Conservation (phyloP, 2,113 vertebrate species). For the Saccopteryx bilineata region DNA sequence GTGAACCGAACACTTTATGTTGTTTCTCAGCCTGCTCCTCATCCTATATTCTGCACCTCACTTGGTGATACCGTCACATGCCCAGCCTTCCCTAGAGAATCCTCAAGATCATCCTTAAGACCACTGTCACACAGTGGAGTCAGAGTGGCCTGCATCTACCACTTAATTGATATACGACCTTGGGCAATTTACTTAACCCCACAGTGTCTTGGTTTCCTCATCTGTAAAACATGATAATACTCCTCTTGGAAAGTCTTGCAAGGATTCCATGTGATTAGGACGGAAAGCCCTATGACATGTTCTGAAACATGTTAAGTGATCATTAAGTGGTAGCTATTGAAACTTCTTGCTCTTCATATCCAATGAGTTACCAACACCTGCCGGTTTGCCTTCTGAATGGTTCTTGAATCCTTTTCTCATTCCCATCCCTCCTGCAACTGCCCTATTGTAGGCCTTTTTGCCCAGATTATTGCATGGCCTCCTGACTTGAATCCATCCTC, state of each 20-base stretch:
- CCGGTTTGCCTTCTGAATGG: constrained; percentile 35
- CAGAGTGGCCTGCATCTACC: background rate
- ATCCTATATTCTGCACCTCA: background rate
- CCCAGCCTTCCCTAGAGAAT: background rate
- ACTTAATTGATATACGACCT: background rate
- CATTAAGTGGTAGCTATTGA: background rate
- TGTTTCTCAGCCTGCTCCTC: background rate
- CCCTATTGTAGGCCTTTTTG: background rate
- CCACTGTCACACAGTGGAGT: background rate
- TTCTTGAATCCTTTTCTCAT: background rate
- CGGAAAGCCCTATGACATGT: background rate
- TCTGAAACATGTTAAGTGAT: background rate
- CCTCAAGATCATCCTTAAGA: background rate
- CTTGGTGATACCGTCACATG: background rate
- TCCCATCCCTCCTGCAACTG: background rate
- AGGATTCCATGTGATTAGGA: background rate
- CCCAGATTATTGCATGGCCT: background rate
- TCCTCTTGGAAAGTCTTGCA: background rate
- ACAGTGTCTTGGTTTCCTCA: background rate
- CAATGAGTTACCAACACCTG: background rate
- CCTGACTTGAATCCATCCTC: background rate
- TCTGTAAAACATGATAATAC: background rate
- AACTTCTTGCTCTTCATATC: background rate
- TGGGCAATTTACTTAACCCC: background rate
- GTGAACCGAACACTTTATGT: background rate